Conservation (phyloP, 2,888 invertebrate species). For the Baccha elongata region DNA sequence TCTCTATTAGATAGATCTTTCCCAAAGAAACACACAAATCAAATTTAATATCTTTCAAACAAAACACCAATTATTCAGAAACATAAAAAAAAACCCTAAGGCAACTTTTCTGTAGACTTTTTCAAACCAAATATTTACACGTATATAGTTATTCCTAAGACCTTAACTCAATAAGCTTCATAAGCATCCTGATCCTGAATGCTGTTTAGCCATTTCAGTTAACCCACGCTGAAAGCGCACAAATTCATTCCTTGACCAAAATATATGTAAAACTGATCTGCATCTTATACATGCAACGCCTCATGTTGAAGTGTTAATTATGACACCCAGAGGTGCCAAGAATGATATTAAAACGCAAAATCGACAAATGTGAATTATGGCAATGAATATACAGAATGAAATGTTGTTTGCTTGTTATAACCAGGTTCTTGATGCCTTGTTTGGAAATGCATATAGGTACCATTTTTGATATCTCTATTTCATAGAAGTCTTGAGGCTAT, state of each 20-base stretch:
- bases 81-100: neutral
- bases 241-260: neutral
- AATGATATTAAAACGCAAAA: constrained; percentile 63
- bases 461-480: constrained; percentile 67
- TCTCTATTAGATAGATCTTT: no score
- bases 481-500: constrained; percentile 40
- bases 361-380: constrained; percentile 64
- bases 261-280: constrained; percentile 54
- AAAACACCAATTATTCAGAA: constrained; percentile 27
- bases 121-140: constrained; percentile 68
- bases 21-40: neutral
- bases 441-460: neutral
- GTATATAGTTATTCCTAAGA: no score
- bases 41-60: neutral
- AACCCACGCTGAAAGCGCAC: constrained; percentile 29
- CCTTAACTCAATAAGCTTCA: constrained; percentile 5
- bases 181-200: neutral
- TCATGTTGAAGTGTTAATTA: constrained; percentile 70
- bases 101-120: constrained; percentile 37
- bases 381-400: constrained; percentile 1
- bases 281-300: constrained; percentile 54
- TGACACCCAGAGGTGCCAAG: constrained; percentile 73
- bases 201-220: neutral
- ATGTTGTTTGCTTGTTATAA: constrained; percentile 9
- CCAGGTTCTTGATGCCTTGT: neutral